These are phyloP conservation scores for Eustalomyia histrio DNA, from an alignment of 2,888 invertebrate genomes.

Conservation along the genomic window DNA sequence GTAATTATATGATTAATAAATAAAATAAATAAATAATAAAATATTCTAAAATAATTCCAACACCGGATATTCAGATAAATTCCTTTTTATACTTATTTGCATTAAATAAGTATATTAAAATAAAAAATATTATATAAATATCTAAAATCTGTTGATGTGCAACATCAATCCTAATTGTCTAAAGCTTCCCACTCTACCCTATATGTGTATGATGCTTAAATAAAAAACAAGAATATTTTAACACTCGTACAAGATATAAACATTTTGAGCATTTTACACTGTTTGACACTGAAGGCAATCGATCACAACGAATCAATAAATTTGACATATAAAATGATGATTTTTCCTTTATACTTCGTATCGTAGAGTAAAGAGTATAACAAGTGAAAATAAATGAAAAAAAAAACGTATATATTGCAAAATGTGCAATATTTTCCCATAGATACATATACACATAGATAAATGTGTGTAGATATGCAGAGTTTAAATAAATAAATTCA, in stretches of 20 bases:
- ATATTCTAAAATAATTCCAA: too few relatives aligned
- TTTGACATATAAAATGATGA: slow-evolving; percentile 62
- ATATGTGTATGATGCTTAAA: not conserved
- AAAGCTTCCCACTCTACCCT: too few relatives aligned
- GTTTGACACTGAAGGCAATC: slow-evolving; percentile 60
- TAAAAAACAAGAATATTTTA: not conserved
- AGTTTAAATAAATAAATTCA: not conserved
- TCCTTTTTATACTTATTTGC: too few relatives aligned
- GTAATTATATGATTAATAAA: too few relatives aligned
- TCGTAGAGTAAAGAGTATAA: not conserved
- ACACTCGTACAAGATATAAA: not conserved
- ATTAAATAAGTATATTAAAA: too few relatives aligned
- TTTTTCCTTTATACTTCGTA: slow-evolving; percentile 30
- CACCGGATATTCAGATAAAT: too few relatives aligned
- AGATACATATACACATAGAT: not conserved
- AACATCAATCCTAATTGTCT: too few relatives aligned
- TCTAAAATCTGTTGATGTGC: too few relatives aligned
- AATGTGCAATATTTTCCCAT: slow-evolving; percentile 30
- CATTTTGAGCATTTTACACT: slow-evolving; percentile 39
- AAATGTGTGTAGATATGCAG: not conserved
- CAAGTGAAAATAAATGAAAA: slow-evolving; percentile 1
- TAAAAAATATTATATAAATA: too few relatives aligned
- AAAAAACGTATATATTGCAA: slow-evolving; percentile 12
- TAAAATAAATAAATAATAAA: too few relatives aligned
- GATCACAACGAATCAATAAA: slow-evolving; percentile 63